Evolutionary conservation across 2,797 vertebrate genomes (phyloP), one percentile per base, ranked within the genome.

Genomic region (Apodemus agrarius): DNA sequence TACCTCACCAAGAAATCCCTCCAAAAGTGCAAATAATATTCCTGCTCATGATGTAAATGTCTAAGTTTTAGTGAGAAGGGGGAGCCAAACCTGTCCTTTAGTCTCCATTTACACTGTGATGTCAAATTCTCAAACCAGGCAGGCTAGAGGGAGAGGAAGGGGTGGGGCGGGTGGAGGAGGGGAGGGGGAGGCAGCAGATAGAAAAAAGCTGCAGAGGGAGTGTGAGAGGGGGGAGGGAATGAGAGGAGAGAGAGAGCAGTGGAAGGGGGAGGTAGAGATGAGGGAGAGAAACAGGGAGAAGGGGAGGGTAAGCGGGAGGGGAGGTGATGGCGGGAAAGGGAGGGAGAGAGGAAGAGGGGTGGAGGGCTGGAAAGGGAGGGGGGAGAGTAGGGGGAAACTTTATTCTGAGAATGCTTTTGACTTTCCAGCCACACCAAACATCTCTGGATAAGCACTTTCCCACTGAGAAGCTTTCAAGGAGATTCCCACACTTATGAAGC

Each of bases 381-480:
- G 26, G 14, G 7, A 79, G 24, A 52, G 46, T 1, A 57, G 67
- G 3, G 14, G 34, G n/a, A 43, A 63, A 76, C 19, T 93, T 67
- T 89, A 54, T 24, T 17, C 52, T 16, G 37, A 43, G 86, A 93
- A 92, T 2, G 1, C 1, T n/a, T 89, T 80, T 95, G n/a, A 46
- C 46, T 94, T 92, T 79, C 79, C 52, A 65, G 92, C 84, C 85
- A 75, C 52, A 72, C 34, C 26, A 82, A 75, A 80, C 54, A 31
- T 90, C 89, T 87, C 43, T 43, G 74, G 76, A 67, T 80, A 85
- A 89, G 72, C n/a, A 29, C 14, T 89, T 87, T 89, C 8, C 74
- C 63, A 92, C 82, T 82, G 83, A 43, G 89, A 89, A 82, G n/a
- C 57, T 93, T 96, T 92, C 52, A 34, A 87, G 49, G 49, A 7